A percentile compares a stretch with the other conserved stretches of the same genome.
Conservation (phyloP, 2,113 vertebrate species). For the Synchiropus splendidus region DNA sequence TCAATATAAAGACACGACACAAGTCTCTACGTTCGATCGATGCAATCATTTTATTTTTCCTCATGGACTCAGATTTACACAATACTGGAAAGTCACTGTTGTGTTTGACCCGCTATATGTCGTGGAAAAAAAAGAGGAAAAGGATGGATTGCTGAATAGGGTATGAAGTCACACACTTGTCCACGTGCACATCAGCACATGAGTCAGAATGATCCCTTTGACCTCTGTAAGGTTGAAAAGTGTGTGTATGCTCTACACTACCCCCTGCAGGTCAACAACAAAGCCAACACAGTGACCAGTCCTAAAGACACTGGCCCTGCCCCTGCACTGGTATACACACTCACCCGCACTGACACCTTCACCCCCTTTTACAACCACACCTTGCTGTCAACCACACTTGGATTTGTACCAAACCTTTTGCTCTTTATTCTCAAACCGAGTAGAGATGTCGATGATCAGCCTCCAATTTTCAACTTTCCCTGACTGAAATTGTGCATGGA, state of each 20-base stretch:
- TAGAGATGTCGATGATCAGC: too few species aligned
- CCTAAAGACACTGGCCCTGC: constrained; percentile 93
- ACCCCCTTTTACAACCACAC: constrained; percentile 1
- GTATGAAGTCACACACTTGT: too few species aligned
- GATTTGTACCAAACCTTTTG: too few species aligned
- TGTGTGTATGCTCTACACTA: constrained; percentile 46
- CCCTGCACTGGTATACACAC: constrained; percentile 92
- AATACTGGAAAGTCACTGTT: too few species aligned
- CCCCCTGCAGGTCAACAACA: constrained; percentile 97
- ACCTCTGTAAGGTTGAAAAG: not conserved
- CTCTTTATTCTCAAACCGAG: too few species aligned
- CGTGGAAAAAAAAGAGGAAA: too few species aligned
- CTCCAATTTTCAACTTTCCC: constrained; percentile 14
- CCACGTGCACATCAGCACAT: constrained; percentile 1
- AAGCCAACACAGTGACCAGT: constrained; percentile 98
- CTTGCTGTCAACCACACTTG: too few species aligned
- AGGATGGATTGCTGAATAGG: constrained; percentile 4
- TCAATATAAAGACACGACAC: too few species aligned
- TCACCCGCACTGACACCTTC: constrained; percentile 38
- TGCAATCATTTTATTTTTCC: too few species aligned
- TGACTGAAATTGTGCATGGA: constrained; percentile 30
- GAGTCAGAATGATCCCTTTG: constrained; percentile 10
- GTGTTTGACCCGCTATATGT: too few species aligned
- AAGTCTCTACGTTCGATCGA: too few species aligned
- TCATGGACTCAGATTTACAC: too few species aligned